Conservation (phyloP, 2,113 vertebrate species). For the Nothocercus nigrocapillus region DNA sequence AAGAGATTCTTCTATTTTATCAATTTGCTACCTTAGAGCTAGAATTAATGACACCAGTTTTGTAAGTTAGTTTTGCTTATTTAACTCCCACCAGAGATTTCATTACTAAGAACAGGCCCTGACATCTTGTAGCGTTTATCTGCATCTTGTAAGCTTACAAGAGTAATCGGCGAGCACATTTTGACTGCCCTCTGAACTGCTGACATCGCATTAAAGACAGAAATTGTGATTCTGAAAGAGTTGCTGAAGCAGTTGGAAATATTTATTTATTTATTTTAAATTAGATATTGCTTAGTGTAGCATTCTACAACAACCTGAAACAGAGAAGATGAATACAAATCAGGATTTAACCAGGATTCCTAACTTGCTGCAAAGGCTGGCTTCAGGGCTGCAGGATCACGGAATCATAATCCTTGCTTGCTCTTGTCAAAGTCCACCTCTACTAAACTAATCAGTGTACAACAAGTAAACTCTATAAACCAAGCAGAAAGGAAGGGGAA, state of each 20-base stretch:
- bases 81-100: conserved; percentile 29
- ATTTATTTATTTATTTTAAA: conserved; percentile 48
- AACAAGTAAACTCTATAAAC: background rate
- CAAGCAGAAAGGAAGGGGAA: background rate
- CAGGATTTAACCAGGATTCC: conserved; percentile 5
- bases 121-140: conserved; percentile 5
- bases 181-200: conserved; percentile 11
- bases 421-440: background rate
- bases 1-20: background rate
- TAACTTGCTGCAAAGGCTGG: background rate
- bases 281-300: conserved; percentile 41
- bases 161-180: conserved; percentile 18
- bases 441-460: background rate
- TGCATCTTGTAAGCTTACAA: conserved; percentile 18
- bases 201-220: conserved; percentile 53
- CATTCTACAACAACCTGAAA: conserved; percentile 25
- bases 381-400: background rate
- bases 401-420: background rate
- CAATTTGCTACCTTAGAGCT: background rate
- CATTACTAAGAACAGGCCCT: background rate
- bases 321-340: conserved; percentile 32
- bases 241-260: conserved; percentile 37
- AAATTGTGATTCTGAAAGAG: conserved; percentile 24
- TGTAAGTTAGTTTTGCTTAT: conserved; percentile 34
- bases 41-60: conserved; percentile 11